A percentile compares a stretch with the other conserved stretches of the same genome.
Conservation (phyloP, 2,797 vertebrate genomes). For the Otus scops region DNA sequence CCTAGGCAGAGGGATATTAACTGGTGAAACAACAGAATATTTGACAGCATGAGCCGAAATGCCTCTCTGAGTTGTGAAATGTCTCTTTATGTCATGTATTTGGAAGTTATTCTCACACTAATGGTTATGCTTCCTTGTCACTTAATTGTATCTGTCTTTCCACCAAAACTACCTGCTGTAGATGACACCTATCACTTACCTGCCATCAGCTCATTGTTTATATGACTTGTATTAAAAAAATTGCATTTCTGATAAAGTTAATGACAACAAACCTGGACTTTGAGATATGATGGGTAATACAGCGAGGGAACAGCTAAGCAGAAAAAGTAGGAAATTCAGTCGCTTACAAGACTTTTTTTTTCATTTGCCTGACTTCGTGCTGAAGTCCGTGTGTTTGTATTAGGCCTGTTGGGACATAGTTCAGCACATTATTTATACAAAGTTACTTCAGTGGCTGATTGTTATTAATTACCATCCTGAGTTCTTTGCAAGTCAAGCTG, state of each 20-base stretch:
- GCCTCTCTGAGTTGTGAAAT: neutral
- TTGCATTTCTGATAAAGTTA: neutral
- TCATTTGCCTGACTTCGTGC: conserved; percentile 80
- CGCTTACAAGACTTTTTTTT: conserved; percentile 65
- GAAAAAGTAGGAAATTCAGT: conserved; percentile 69
- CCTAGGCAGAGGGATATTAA: neutral
- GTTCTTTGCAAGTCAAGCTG: conserved; percentile 56
- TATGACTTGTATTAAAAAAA: neutral
- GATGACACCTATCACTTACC: neutral
- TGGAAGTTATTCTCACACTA: neutral
- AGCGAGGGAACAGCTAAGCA: conserved; percentile 38
- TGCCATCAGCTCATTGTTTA: neutral
- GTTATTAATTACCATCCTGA: conserved; percentile 84
- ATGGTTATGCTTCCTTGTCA: neutral
- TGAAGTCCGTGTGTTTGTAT: conserved; percentile 80
- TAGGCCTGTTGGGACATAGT: conserved; percentile 83
- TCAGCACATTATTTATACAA: conserved; percentile 79
- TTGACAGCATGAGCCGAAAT: neutral
- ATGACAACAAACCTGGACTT: conserved; percentile 69
- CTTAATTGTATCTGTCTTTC: neutral
- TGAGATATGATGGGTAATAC: conserved; percentile 76
- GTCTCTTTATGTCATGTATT: neutral
- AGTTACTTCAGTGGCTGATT: conserved; percentile 78
- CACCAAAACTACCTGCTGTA: neutral
- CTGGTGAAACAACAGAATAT: neutral